phyloP scores from a whole-genome alignment of 2,888 invertebrate species.

The Orthosia incerta region DNA sequence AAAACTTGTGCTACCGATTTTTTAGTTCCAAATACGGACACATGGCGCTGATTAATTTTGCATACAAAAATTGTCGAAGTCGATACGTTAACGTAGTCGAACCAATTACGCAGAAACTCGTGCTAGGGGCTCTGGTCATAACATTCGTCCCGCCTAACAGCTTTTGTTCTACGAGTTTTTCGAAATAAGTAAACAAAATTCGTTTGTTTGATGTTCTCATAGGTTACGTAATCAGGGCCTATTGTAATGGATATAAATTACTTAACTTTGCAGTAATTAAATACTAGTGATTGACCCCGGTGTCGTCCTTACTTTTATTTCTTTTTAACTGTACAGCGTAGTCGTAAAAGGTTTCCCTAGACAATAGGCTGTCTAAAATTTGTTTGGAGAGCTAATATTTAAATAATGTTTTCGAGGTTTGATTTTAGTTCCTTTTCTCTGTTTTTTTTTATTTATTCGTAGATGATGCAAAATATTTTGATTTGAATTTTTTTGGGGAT shows the following conservation, averaged over 20 bases:
- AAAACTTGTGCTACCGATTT: too few species aligned
- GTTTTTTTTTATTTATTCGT: background rate
- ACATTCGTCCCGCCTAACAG: conserved; percentile 65
- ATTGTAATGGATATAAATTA: conserved; percentile 24
- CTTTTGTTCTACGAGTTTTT: conserved; percentile 60
- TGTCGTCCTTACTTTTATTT: conserved; percentile 8
- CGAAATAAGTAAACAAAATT: conserved; percentile 52
- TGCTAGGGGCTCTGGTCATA: too few species aligned
- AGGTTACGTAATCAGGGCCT: conserved; percentile 4
- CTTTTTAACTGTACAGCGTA: background rate
- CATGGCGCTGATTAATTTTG: too few species aligned
- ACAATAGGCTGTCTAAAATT: background rate
- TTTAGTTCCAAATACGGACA: too few species aligned
- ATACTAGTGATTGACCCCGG: background rate
- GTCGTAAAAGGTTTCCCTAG: conserved; percentile 13
- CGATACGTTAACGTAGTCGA: too few species aligned
- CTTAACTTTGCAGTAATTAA: conserved; percentile 17
- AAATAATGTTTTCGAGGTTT: background rate
- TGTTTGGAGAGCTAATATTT: background rate
- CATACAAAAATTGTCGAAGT: too few species aligned
- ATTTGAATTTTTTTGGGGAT: too few species aligned
- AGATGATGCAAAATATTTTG: background rate
- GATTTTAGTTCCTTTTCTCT: too few species aligned
- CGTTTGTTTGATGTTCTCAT: conserved; percentile 26
- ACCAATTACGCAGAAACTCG: too few species aligned